Evolutionary conservation across 2,888 invertebrate species (phyloP).

Genomic region (Pristionchus japonicus): DNA sequence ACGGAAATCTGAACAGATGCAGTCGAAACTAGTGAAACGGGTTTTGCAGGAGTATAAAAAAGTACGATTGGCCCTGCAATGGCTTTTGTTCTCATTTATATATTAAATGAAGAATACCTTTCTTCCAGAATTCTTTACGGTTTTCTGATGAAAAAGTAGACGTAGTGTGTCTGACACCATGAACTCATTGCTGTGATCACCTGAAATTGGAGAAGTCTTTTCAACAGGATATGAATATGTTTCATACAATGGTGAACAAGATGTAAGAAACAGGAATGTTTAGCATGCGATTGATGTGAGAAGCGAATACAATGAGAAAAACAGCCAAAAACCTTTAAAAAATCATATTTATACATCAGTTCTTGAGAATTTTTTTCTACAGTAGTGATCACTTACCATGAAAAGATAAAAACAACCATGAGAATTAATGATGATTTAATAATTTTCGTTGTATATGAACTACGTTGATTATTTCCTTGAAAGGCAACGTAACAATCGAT

Average conservation of each 20-base stretch:
- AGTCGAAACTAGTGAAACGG: neutral
- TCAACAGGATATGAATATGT: no score
- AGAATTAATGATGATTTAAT: neutral
- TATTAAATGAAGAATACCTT: neutral
- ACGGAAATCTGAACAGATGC: no score
- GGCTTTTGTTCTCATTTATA: neutral
- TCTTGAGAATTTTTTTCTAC: neutral
- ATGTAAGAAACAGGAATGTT: neutral
- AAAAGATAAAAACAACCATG: neutral
- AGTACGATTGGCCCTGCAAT: neutral
- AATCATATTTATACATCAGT: neutral
- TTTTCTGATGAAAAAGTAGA: neutral
- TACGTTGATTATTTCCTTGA: neutral
- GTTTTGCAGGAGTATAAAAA: neutral
- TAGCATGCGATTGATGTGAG: neutral
- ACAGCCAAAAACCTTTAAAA: neutral
- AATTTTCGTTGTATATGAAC: neutral
- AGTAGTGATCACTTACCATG: neutral
- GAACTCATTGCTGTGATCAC: neutral
- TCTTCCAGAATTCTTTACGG: neutral
- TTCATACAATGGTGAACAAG: neutral
- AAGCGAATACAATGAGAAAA: neutral
- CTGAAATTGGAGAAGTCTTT: no score
- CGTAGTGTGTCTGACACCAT: neutral
- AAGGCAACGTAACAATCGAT: neutral